Evolutionary conservation across 92 coral and sea anemone genomes (phyloP), one percentile per base, ranked within the genome.

Genomic region (Zoanthus sansibaricus): DNA sequence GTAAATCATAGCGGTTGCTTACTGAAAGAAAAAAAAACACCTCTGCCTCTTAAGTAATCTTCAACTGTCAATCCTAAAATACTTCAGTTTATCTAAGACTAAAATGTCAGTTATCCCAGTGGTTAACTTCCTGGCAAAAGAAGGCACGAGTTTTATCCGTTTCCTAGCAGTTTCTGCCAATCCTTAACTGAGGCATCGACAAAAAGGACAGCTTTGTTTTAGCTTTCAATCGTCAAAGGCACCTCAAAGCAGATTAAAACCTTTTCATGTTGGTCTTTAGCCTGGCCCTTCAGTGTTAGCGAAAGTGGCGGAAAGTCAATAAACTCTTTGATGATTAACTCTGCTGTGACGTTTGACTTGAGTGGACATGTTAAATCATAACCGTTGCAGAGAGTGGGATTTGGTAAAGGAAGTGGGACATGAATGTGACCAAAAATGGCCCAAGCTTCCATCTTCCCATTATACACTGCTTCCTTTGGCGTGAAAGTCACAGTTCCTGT

Each of bases 221-320:
- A 62, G 6, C 69, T 17, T 62, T 30, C n/a, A 69, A 69, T 69
- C 31, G 47, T 64, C 59, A 79, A 67, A 30, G 84, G 84, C 14
- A 79, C 37, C 74, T 79, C 84, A 9, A 79, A 79, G 52, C 84
- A 79, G 47, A 64, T 18, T 69, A 79, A 67, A 64, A 79, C 84
- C 48, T 79, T 79, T 21, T 79, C 46, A 10, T 47, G 62, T 42
- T 79, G 45, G 7, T 79, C 84, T 55, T 46, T 79, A 32, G 62
- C 44, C 59, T 79, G 73, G 13, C 10, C 84, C 20, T 79, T 79
- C n/a, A 79, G 55, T 44, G 33, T 45, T 21, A 79, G 58, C 6
- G 84, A 79, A 66, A 79, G 72, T 45, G 84, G 84, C 51, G 84
- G 84, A 45, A 79, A 79, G 20, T 47, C 71, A 20, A 79, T 79